phyloP scores from a whole-genome alignment of 1,140 invertebrate species.

The Theocolax elegans region DNA sequence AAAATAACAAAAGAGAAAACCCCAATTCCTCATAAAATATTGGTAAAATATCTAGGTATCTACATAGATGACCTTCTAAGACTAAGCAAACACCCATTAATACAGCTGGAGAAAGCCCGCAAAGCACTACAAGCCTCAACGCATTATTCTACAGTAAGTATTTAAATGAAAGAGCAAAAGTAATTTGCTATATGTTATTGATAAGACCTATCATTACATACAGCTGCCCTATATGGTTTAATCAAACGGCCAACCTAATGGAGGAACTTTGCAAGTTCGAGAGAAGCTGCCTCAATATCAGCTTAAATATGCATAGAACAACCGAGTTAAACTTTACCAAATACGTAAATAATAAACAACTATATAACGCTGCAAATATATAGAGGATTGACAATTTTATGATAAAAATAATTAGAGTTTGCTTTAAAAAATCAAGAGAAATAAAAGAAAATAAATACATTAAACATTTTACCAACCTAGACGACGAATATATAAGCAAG shows the following conservation, averaged over 20 bases:
- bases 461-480: background rate
- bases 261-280: constrained; percentile 35
- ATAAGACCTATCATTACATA: no score
- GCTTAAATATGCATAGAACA: constrained; percentile 5
- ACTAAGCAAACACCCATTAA: no score
- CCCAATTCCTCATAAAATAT: background rate
- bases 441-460: no score
- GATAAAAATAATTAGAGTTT: background rate
- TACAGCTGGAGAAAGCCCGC: no score
- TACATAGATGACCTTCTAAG: background rate
- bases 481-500: background rate
- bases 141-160: no score
- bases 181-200: no score
- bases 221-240: constrained; percentile 28
- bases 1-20: background rate
- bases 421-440: no score
- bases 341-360: background rate
- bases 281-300: constrained; percentile 15
- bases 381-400: background rate
- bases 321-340: background rate
- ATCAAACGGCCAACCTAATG: constrained; percentile 26
- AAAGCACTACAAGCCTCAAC: no score
- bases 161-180: no score
- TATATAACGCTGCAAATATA: background rate
- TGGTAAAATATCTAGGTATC: background rate